Evolutionary conservation across 2,113 vertebrate genomes (phyloP).

Genomic region (Coregonus clupeaformis): DNA sequence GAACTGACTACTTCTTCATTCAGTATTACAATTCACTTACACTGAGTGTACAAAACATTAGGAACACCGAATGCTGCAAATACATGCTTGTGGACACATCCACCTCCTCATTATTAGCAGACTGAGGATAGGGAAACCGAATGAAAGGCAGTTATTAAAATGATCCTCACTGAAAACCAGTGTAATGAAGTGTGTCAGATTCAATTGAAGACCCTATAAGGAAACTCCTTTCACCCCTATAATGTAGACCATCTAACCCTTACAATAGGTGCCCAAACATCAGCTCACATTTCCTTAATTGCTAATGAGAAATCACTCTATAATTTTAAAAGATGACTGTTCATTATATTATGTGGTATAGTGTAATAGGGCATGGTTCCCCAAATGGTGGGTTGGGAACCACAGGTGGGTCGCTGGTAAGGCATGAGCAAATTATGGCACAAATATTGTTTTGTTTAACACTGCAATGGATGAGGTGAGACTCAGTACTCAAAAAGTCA

Average conservation of each 20-base stretch:
- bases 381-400: conserved; percentile 22
- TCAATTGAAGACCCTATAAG: conserved; percentile 61
- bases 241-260: conserved; percentile 46
- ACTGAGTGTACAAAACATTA: no score
- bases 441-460: neutral
- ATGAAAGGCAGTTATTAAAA: conserved; percentile 59
- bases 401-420: conserved; percentile 2
- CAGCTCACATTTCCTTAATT: conserved; percentile 54
- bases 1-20: no score
- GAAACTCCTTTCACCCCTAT: conserved; percentile 63
- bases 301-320: conserved; percentile 43
- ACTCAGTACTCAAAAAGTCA: no score
- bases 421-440: neutral
- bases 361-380: conserved; percentile 13
- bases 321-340: neutral
- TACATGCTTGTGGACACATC: conserved; percentile 46
- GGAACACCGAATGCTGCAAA: conserved; percentile 47
- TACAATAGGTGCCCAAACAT: conserved; percentile 41
- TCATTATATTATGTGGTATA: conserved; percentile 24
- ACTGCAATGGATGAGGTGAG: neutral
- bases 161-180: conserved; percentile 67
- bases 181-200: conserved; percentile 74
- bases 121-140: conserved; percentile 36
- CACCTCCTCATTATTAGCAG: conserved; percentile 59
- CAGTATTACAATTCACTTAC: no score